These are phyloP conservation scores for Wasmannia auropunctata DNA, from an alignment of 1,140 invertebrate genomes.

Conservation along the genomic window DNA sequence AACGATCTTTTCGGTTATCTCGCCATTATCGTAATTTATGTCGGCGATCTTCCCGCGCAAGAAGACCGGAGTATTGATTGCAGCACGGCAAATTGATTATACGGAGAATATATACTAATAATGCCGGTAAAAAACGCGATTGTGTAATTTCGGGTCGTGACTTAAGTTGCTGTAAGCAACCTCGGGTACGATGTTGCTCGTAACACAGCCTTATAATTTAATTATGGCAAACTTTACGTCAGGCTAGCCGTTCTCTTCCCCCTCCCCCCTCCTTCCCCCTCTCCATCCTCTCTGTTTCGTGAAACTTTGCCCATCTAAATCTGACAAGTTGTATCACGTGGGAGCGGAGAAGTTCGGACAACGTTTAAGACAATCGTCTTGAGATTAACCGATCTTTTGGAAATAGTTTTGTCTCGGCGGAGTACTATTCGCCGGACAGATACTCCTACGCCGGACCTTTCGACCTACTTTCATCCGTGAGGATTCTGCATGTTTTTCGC, in stretches of 20 bases:
- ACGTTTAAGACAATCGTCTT: neutral
- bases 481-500: neutral
- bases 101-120: conserved; percentile 1
- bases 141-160: neutral
- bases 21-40: neutral
- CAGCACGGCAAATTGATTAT: neutral
- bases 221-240: conserved; percentile 5
- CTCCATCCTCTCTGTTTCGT: neutral
- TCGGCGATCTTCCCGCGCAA: neutral
- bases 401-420: neutral
- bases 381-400: conserved; percentile 8
- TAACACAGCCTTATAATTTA: conserved; percentile 28
- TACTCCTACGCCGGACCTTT: neutral
- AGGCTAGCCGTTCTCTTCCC: neutral
- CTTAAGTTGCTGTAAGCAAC: neutral
- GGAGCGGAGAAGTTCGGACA: neutral
- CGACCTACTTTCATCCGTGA: neutral
- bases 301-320: conserved; percentile 18
- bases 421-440: neutral
- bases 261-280: neutral
- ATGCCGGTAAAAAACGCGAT: neutral
- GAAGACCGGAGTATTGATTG: neutral
- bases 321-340: neutral
- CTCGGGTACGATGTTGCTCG: neutral
- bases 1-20: neutral